Conservation (phyloP, 2,113 vertebrate genomes). For the Picathartes gymnocephalus region DNA sequence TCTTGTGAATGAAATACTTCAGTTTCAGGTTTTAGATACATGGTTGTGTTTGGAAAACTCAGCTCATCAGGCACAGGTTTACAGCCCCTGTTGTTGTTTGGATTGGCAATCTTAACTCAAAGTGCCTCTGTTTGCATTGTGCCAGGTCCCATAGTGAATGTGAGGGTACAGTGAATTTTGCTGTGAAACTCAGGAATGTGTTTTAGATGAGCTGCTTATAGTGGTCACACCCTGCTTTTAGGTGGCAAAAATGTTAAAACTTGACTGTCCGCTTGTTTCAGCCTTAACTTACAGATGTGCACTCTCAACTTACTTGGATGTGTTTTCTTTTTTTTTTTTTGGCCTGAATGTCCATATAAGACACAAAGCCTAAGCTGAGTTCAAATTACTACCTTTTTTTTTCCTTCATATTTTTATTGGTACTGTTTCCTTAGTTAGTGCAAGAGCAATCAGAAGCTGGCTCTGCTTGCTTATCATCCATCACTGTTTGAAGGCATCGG, state of each 20-base stretch:
- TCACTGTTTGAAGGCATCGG: background rate
- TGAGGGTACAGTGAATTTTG: background rate
- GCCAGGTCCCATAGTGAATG: background rate
- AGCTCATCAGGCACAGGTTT: background rate
- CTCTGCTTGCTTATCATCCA: background rate
- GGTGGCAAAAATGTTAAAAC: background rate
- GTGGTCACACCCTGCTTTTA: background rate
- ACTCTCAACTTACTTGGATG: background rate
- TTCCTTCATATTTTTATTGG: fast-evolving
- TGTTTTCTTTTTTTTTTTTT: background rate
- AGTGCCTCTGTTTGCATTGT: background rate
- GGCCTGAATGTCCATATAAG: background rate
- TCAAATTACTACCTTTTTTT: background rate
- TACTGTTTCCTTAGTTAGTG: background rate
- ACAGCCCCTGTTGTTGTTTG: background rate
- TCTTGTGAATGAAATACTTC: background rate
- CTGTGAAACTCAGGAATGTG: background rate
- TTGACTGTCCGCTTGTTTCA: background rate
- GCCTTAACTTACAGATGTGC: background rate
- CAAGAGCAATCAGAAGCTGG: background rate
- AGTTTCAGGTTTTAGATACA: background rate
- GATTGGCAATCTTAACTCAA: background rate
- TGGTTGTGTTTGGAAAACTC: background rate
- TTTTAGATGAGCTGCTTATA: background rate
- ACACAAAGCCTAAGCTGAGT: background rate